Percentiles rank a stretch among this genome's conserved stretches.
These are phyloP conservation scores for Pandemis heparana DNA, from an alignment of 2,888 invertebrate genomes.

Conservation along the genomic window DNA sequence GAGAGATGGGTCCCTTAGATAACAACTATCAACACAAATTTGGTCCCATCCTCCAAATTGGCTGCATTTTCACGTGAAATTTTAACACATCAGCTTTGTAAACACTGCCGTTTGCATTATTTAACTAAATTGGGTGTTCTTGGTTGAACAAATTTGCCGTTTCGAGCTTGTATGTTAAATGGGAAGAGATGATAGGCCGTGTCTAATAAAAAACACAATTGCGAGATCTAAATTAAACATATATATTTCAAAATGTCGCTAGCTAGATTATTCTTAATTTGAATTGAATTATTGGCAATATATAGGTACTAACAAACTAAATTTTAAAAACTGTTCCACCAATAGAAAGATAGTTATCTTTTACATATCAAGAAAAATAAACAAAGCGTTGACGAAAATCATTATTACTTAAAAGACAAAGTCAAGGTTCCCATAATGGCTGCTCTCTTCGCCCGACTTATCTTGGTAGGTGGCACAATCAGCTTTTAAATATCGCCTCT, in stretches of 20 bases:
- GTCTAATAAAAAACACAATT: neutral
- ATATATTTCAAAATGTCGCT: neutral
- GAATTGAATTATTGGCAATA: neutral
- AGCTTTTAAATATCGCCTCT: neutral
- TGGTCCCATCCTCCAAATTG: slow-evolving; percentile 79
- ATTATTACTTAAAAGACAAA: slow-evolving; percentile 68
- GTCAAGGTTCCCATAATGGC: slow-evolving; percentile 57
- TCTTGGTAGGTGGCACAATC: neutral
- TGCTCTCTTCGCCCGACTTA: slow-evolving; percentile 12
- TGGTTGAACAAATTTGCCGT: slow-evolving; percentile 23
- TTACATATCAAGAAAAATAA: slow-evolving; percentile 42
- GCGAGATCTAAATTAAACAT: neutral
- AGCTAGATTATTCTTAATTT: neutral
- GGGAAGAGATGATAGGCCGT: neutral
- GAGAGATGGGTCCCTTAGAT: slow-evolving; percentile 74
- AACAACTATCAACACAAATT: slow-evolving; percentile 81
- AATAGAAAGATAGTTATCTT: neutral
- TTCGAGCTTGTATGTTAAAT: slow-evolving; percentile 1
- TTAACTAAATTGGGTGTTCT: slow-evolving; percentile 33
- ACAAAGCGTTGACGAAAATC: slow-evolving; percentile 59
- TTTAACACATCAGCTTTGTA: slow-evolving; percentile 71
- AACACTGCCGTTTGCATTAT: slow-evolving; percentile 61
- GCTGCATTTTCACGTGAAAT: slow-evolving; percentile 79
- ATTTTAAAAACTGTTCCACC: neutral
- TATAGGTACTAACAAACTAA: neutral